Evolutionary conservation across 2,888 invertebrate genomes (phyloP).

Genomic region (Hoplodrina blanda): DNA sequence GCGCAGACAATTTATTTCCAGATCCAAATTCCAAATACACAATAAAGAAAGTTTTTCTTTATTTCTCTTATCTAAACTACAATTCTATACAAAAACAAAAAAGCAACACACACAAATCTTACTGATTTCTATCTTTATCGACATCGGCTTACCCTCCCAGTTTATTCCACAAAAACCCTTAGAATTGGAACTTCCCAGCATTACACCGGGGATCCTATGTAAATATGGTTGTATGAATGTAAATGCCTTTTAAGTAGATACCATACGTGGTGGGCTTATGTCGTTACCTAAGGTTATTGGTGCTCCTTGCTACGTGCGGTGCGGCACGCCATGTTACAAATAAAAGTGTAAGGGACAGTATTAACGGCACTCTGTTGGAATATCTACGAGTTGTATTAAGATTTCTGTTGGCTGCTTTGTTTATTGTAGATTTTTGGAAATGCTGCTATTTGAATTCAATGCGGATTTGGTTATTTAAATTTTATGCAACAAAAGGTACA

Average conservation of each 20-base stretch:
- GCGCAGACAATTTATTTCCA: constrained; percentile 19
- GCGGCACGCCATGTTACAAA: constrained; percentile 49
- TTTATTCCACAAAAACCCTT: constrained; percentile 72
- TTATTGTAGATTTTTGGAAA: constrained; percentile 1
- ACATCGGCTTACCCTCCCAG: constrained; percentile 60
- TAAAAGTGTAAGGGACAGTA: constrained; percentile 34
- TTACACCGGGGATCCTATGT: constrained; percentile 86
- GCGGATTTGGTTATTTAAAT: neutral
- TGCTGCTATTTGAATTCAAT: neutral
- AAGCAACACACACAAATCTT: constrained; percentile 56
- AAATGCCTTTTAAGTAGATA: constrained; percentile 87
- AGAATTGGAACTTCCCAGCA: constrained; percentile 76
- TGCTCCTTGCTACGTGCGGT: constrained; percentile 62
- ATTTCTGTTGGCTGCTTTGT: constrained; percentile 10
- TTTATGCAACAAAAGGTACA: no score
- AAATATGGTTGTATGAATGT: constrained; percentile 90
- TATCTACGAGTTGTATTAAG: constrained; percentile 37
- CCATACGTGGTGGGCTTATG: constrained; percentile 73
- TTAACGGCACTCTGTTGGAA: constrained; percentile 37
- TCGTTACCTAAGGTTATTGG: constrained; percentile 69
- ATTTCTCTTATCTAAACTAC: constrained; percentile 43
- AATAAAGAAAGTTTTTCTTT: constrained; percentile 8
- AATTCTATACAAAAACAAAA: constrained; percentile 49
- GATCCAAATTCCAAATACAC: constrained; percentile 9
- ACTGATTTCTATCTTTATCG: constrained; percentile 68